Conservation (phyloP, 2,888 invertebrate species). For the Drosophila aldrichi region DNA sequence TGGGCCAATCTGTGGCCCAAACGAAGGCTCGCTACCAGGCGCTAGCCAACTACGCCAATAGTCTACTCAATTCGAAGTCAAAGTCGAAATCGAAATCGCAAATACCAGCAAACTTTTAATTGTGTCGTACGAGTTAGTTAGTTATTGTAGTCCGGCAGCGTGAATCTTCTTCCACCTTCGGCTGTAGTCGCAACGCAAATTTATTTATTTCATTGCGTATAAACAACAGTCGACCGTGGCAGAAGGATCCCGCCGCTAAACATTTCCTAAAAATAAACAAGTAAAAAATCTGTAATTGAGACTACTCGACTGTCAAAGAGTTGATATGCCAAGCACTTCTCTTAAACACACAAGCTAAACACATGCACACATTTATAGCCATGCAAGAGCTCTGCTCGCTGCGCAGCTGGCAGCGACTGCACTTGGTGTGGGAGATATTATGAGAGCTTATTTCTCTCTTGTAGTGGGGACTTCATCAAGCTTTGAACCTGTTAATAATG, state of each 20-base stretch:
- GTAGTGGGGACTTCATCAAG: too few species aligned
- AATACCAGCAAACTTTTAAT: not conserved
- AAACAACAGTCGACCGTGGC: constrained; percentile 20
- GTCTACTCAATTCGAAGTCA: constrained; percentile 5
- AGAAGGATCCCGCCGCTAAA: not conserved
- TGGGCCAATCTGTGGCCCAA: not conserved
- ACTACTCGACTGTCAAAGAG: too few species aligned
- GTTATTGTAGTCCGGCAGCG: not conserved
- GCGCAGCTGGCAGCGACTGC: too few species aligned
- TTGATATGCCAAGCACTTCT: too few species aligned
- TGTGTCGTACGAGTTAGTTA: not conserved
- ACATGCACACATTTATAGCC: too few species aligned
- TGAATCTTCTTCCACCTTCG: constrained; percentile 11
- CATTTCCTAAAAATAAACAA: constrained; percentile 8
- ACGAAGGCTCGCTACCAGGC: constrained; percentile 9
- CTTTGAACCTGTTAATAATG: too few species aligned
- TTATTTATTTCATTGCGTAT: not conserved
- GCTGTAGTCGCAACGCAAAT: constrained; percentile 2
- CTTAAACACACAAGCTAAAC: too few species aligned
- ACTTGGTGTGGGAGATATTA: too few species aligned
- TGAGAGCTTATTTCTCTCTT: too few species aligned
- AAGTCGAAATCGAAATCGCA: constrained; percentile 8
- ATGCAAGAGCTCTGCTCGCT: too few species aligned
- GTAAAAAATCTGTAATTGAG: too few species aligned
- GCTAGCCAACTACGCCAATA: constrained; percentile 19